Conservation (phyloP, 2,888 invertebrate genomes). For the Cephus sareptanus region DNA sequence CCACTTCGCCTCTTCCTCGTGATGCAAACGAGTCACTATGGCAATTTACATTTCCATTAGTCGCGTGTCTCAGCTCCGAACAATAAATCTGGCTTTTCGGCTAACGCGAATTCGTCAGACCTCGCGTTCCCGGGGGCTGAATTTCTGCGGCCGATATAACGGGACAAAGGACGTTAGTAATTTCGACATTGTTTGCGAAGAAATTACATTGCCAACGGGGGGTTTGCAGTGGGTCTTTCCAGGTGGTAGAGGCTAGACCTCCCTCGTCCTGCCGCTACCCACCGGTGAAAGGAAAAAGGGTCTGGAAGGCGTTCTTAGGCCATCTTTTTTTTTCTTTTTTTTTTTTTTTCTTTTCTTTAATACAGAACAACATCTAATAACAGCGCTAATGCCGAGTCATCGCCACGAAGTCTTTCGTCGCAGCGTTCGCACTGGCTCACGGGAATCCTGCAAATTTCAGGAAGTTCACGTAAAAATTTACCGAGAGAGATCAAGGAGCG, state of each 20-base stretch:
- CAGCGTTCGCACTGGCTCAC: neutral
- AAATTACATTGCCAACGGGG: constrained; percentile 13
- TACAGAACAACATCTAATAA: constrained; percentile 12
- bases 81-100: constrained; percentile 36
- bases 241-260: neutral
- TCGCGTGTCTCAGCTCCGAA: constrained; percentile 28
- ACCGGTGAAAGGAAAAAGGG: neutral
- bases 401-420: neutral
- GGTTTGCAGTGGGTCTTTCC: neutral
- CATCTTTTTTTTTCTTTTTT: constrained; percentile 1
- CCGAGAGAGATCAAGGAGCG: constrained; percentile 2
- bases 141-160: constrained; percentile 19
- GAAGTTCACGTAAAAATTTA: neutral
- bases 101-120: neutral
- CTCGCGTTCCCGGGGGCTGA: constrained; percentile 18
- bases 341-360: neutral
- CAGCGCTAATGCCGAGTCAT: constrained; percentile 17
- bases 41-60: constrained; percentile 56
- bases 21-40: constrained; percentile 49
- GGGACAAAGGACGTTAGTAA: constrained; percentile 21
- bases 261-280: neutral
- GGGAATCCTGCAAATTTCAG: neutral
- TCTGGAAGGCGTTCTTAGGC: neutral
- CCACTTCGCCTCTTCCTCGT: constrained; percentile 32
- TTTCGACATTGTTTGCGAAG: constrained; percentile 19